These are phyloP conservation scores for Heliopora coerulea DNA, from an alignment of 92 coral and sea anemone species.

Conservation along the genomic window DNA sequence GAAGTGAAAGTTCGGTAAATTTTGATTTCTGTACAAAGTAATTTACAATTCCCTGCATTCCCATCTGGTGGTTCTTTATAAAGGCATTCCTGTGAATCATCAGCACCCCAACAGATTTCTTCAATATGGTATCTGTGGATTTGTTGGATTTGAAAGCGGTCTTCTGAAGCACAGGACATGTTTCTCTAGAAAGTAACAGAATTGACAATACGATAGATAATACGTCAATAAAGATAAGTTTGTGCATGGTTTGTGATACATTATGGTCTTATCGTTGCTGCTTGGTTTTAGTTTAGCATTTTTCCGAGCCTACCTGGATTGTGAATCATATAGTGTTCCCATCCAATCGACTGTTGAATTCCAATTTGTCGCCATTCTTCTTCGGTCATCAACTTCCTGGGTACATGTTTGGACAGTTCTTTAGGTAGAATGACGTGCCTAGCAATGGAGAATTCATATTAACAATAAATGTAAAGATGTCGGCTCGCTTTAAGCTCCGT, in stretches of 20 bases:
- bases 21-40: conserved; percentile 41
- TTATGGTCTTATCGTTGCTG: conserved; percentile 5
- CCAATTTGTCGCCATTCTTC: conserved; percentile 87
- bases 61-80: neutral
- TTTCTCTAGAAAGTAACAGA: conserved; percentile 56
- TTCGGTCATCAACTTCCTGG: conserved; percentile 77
- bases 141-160: conserved; percentile 38
- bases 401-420: conserved; percentile 75
- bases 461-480: neutral
- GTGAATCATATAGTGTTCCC: conserved; percentile 89
- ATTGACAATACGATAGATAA: no score
- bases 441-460: conserved; percentile 11
- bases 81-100: neutral
- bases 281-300: neutral
- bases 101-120: neutral
- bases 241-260: no score
- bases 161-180: conserved; percentile 78
- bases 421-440: conserved; percentile 89
- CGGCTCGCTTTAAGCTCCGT: no score
- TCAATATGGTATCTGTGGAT: conserved; percentile 31
- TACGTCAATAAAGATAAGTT: no score
- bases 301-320: conserved; percentile 62
- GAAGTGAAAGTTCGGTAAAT: conserved; percentile 19
- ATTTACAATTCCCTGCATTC: conserved; percentile 36
- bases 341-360: conserved; percentile 89